phyloP scores from a whole-genome alignment of 2,888 invertebrate species.

The Margaritifera margaritifera region DNA sequence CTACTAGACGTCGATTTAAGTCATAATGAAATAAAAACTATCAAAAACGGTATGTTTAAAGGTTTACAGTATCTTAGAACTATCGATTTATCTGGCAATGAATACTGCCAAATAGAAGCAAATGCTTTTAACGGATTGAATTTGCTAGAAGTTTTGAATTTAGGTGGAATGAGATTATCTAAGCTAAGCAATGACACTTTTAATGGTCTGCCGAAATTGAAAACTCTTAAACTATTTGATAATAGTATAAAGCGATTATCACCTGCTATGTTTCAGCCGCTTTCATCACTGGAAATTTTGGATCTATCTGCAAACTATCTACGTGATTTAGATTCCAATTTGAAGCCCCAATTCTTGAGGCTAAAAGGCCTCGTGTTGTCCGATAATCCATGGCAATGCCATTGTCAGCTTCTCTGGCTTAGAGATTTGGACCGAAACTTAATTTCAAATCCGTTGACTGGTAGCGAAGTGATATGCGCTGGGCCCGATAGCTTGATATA shows the following conservation, averaged over 20 bases:
- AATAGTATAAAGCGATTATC: conserved; percentile 30
- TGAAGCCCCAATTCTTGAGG: conserved; percentile 27
- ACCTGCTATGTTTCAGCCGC: conserved; percentile 27
- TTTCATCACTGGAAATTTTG: conserved; percentile 27
- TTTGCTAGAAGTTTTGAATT: conserved; percentile 31
- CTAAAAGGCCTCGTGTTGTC: conserved; percentile 35
- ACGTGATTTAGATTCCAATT: conserved; percentile 27
- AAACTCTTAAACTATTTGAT: conserved; percentile 37
- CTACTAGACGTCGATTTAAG: conserved; percentile 34
- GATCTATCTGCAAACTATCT: conserved; percentile 44
- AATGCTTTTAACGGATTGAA: conserved; percentile 27
- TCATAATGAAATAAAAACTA: conserved; percentile 29
- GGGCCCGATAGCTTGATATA: conserved; percentile 37
- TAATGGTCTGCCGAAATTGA: conserved; percentile 23
- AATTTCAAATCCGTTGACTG: conserved; percentile 19
- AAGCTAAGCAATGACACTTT: conserved; percentile 29
- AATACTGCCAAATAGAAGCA: conserved; percentile 31
- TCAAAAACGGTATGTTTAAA: conserved; percentile 34
- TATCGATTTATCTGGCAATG: conserved; percentile 40
- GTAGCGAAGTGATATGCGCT: conserved; percentile 36
- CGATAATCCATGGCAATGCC: conserved; percentile 50
- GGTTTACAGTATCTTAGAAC: conserved; percentile 34
- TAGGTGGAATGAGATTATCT: conserved; percentile 32
- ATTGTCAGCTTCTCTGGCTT: conserved; percentile 48
- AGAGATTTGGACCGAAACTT: conserved; percentile 29